phyloP scores from a whole-genome alignment of 1,140 invertebrate species.

The Parapsyche elsis region DNA sequence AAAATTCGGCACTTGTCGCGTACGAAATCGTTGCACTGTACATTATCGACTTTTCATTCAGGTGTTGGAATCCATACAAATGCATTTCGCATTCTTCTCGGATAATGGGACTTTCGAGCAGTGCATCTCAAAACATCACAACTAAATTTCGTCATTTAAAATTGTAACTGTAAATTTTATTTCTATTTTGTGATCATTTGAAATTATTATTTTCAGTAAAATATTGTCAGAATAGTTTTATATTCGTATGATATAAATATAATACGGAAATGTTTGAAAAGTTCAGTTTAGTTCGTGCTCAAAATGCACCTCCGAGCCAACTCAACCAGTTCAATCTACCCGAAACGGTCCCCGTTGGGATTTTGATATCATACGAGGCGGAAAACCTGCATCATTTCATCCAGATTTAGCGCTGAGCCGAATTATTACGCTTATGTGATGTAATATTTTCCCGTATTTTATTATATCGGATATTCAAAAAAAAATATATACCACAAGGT shows the following conservation, averaged over 20 bases:
- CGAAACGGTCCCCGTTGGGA: constrained; percentile 29
- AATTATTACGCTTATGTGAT: constrained; percentile 24
- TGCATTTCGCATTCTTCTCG: constrained; percentile 4
- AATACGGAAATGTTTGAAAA: no score
- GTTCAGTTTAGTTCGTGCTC: neutral
- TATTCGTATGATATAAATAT: no score
- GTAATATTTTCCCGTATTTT: constrained; percentile 27
- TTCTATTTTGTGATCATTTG: no score
- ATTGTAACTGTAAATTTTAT: neutral
- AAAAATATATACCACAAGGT: neutral
- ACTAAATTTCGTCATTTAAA: neutral
- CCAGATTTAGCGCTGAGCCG: constrained; percentile 19
- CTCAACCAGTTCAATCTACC: constrained; percentile 31
- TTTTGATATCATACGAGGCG: constrained; percentile 26
- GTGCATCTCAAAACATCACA: neutral
- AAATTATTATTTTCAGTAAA: no score
- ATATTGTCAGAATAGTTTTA: no score
- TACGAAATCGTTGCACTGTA: constrained; percentile 3
- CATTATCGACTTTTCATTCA: constrained; percentile 9
- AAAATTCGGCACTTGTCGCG: neutral
- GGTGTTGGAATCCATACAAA: constrained; percentile 1
- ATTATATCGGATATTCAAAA: constrained; percentile 19
- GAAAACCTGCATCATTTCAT: constrained; percentile 36
- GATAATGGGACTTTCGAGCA: neutral
- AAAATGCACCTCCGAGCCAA: constrained; percentile 16